Evolutionary conservation across 2,113 vertebrate genomes (phyloP), one percentile per base, ranked within the genome.

Genomic region (Gadus macrocephalus): DNA sequence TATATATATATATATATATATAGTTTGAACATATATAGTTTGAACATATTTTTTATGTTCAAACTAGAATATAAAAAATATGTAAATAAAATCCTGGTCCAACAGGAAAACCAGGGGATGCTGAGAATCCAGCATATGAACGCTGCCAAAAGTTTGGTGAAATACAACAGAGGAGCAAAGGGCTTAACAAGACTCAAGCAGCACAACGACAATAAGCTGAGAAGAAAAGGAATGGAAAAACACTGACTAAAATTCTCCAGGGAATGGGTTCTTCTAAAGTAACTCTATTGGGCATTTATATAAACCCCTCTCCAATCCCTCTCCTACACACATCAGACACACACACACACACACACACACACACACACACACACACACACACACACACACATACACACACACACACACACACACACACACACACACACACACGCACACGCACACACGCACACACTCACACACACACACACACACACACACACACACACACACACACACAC

Each of bases 171-270:
- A 71, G 77, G 64, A 75, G 74, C 78, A 71, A 85, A 81, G 25
- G 28, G 67, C 62, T 83, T 80, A 87, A 73, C 73, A 79, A 78
- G 83, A 76, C 70, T 38, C 68, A 78, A 69, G 68, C 79, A 70
- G 42, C 74, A 65, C 73, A 86, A 83, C 78, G 66, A 70, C 72
- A 85, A 85, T 67, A 78, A 79, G 70, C 72, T 76, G 66, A 74
- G 62, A 80, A 74, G 73, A 80, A 80, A 65, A 42, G 15, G 55
- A 81, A 65, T 20, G 15, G 55, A 20, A 69, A 64, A 69, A 70
- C 69, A 65, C 53, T 5, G 31, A 42, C 71, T 49, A 62, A 62
- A 70, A 19, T 17, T 35, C 70, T 62, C 74, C 64, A 27, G 11
- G 3, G 64, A 58, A 25, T 4, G 2, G 12, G 11, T 49, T 12